Base-by-base conservation (phyloP, 2,113 vertebrate species). In the Nothobranchius furzeri region DNA sequence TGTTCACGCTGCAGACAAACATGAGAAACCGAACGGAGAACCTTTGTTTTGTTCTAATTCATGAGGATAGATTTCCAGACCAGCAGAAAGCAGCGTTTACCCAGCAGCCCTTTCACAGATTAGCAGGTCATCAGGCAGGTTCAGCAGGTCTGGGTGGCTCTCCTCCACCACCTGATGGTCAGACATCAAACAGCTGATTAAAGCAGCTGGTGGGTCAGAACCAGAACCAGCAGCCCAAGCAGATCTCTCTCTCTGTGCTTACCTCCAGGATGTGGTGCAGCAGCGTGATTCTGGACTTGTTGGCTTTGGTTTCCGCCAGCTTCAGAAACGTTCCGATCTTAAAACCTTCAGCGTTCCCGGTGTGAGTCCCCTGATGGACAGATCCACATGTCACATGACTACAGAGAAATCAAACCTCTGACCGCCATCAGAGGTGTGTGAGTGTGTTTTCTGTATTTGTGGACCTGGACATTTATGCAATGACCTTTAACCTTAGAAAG, bases 231-330 rank as follows among this genome's bases (percentile, higher is more conserved):
- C 8, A 4, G 36, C 14, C 1, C 10, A 15, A 50, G 12, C 52
- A 51, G 42, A 17, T 8, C 14, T 30, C 30, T 30, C 3, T 1
- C 9, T 45, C 55, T 24, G 37, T 9, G 12, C 1, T 15, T 93
- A 97, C 95, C 96, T 97, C 92, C 53, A 97, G 87, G 68, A 97
- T 95, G 13, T 97, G 95, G 84, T 98, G 95, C 7, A 98, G 93
- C 64, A 97, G 90, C 0, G 95, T 98, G 78, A 98, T 93, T 0
- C 95, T 94, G n/a, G 93, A 93, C 86, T 95, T 94, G 87, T 95
- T 96, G 75, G 96, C 93, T 91, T 95, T 98, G n/a, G 95, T 97
- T 85, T 98, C 96, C 0, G 95, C 95, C 69, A 98, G 92, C 79
- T 95, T 97, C 51, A 97, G 91, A 79, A 98, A 90, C 1, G 95